A percentile compares a stretch with the other conserved stretches of the same genome.
Conservation (phyloP, 2,797 vertebrate species). For the Pseudochirops cupreus region DNA sequence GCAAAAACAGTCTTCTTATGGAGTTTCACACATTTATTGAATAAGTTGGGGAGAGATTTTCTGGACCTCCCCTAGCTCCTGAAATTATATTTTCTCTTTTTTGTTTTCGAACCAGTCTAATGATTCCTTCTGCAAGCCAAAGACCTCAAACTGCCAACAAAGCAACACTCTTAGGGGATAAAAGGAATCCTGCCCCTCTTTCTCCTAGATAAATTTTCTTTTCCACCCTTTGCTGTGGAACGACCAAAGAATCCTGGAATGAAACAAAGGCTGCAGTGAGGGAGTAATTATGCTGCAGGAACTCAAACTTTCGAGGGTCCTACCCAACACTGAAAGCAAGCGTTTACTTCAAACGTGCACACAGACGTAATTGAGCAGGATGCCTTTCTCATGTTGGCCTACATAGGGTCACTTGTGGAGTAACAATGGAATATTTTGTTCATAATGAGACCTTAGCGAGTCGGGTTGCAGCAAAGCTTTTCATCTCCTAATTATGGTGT, state of each 20-base stretch:
- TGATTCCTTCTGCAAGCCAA: conserved; percentile 34
- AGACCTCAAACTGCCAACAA: conserved; percentile 46
- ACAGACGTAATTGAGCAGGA: conserved; percentile 57
- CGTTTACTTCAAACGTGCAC: background rate
- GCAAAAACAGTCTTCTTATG: background rate
- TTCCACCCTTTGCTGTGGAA: conserved; percentile 8
- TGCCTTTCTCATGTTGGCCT: conserved; percentile 55
- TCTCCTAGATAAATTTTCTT: conserved; percentile 25
- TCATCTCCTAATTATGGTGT: conserved; percentile 84
- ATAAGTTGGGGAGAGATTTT: conserved; percentile 10
- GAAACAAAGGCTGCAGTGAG: conserved; percentile 54
- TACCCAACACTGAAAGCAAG: background rate
- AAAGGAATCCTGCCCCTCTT: background rate
- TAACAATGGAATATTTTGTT: conserved; percentile 79
- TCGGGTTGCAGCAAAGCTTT: conserved; percentile 81
- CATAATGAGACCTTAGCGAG: conserved; percentile 75
- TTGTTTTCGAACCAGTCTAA: background rate
- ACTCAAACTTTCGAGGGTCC: conserved; percentile 34
- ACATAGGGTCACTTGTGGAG: conserved; percentile 76
- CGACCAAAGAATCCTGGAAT: conserved; percentile 9
- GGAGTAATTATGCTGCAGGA: conserved; percentile 49
- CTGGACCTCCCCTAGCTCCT: background rate
- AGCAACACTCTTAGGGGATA: background rate
- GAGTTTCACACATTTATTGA: conserved; percentile 45
- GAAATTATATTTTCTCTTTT: conserved; percentile 33